These are phyloP conservation scores for Notiomystis cincta DNA, from an alignment of 2,113 vertebrate species.

Conservation along the genomic window DNA sequence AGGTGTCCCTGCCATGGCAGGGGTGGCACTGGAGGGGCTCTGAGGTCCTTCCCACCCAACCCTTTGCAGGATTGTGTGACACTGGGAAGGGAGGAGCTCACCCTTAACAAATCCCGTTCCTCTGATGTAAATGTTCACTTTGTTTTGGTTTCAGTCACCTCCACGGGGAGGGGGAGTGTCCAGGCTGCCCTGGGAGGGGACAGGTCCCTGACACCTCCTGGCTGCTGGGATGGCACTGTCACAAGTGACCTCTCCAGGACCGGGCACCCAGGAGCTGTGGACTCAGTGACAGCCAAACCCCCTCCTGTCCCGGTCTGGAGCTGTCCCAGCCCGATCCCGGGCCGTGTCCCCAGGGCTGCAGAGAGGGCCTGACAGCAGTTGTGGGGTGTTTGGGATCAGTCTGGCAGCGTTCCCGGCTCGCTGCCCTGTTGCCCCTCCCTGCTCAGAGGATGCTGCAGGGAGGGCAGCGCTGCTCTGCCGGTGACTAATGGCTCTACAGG, in stretches of 20 bases:
- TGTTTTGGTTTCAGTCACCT: background rate
- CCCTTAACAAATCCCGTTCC: rapidly evolving
- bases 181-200: too few relatives aligned
- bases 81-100: background rate
- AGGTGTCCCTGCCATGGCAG: background rate
- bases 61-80: background rate
- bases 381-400: background rate
- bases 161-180: too few relatives aligned
- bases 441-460: background rate
- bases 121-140: background rate
- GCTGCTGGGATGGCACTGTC: background rate
- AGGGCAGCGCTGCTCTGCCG: background rate
- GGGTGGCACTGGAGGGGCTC: too few relatives aligned
- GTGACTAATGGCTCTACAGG: constrained; percentile 40
- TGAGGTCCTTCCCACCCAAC: background rate
- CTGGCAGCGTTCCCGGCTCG: rapidly evolving
- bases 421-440: background rate
- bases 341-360: background rate
- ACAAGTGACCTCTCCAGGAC: rapidly evolving
- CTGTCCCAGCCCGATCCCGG: rapidly evolving
- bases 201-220: background rate
- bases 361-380: rapidly evolving
- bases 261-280: background rate
- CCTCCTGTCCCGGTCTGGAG: rapidly evolving
- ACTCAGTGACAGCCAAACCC: background rate